Base-by-base conservation (phyloP, 2,113 vertebrate species). In the Argyrosomus japonicus region DNA sequence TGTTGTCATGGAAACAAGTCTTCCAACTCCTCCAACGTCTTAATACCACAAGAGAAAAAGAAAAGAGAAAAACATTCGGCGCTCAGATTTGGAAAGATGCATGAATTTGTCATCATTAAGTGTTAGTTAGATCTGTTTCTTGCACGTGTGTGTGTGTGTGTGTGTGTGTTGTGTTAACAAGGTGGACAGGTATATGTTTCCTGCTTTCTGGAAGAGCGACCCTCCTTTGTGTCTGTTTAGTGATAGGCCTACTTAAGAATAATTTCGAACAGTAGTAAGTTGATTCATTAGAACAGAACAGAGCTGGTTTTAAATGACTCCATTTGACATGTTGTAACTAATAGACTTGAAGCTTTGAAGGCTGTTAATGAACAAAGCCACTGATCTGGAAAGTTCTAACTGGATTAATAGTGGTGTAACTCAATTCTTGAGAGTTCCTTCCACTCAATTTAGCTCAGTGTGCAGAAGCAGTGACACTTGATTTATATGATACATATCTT, bases 1-100 rank as follows among this genome's bases (percentile, higher is more conserved):
- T 4, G 91, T 94, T 91, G 89, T 88, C 92, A 93, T 93, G 93
- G 93, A 93, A 93, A 95, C 93, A 88, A 61, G 77, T 80, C 60
- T 89, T 81, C 76, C 60, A 84, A 77, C 77, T 82, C 54, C 82
- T 81, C 54, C 77, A 64, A 65, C 45, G 27, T 90, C 71, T 82
- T 82, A 82, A 75, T 75, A 76, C 32, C 87, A 63, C 53, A 15
- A 51, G 50, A 81, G 57, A 54, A 27, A 51, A 17, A 27, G 15
- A 36, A 45, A 21, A 9, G 43, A 40, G 23, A 6, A 54, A 70
- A 69, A 29, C 18, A 25, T 53, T 61, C 17, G 45, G 4, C 64
- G 6, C 45, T 36, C 64, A 61, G 29, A 64, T n/a, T 32, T 63
- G 15, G 36, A 79, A 53, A 0, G 23, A 25, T 25, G 13, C 17